Conservation (phyloP, 2,797 vertebrate species). For the Platalea minor region DNA sequence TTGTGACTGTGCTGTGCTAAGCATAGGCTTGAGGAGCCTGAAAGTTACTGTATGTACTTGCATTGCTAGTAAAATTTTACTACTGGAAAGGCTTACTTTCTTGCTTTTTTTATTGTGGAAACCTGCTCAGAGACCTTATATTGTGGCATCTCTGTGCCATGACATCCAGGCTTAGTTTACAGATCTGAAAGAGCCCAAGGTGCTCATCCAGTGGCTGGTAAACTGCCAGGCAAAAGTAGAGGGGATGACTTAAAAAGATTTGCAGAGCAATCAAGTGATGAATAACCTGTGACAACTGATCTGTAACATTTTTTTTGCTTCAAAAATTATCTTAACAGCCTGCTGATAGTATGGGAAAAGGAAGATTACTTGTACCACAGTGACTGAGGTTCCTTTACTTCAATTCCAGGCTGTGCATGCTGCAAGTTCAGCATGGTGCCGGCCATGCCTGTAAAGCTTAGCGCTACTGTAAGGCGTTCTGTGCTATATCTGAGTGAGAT, state of each 20-base stretch:
- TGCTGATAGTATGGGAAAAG: background rate
- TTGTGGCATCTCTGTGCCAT: background rate
- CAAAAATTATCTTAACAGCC: background rate
- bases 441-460: fast-evolving
- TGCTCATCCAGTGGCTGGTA: background rate
- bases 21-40: background rate
- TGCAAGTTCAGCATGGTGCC: background rate
- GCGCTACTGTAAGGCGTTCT: background rate
- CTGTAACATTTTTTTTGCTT: background rate
- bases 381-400: background rate
- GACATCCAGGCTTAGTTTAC: background rate
- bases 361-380: background rate
- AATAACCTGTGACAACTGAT: background rate
- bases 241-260: background rate
- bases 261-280: background rate
- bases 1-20: background rate
- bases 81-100: background rate
- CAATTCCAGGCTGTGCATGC: background rate
- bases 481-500: background rate
- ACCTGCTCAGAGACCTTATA: background rate
- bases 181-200: background rate
- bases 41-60: background rate
- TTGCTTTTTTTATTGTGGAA: background rate
- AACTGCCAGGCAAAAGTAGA: background rate
- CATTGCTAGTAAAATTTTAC: background rate